A percentile compares a stretch with the other conserved stretches of the same genome.
These are phyloP conservation scores for Diadema setosum DNA, from an alignment of 35 echinoderm and acorn worm species.

Conservation along the genomic window DNA sequence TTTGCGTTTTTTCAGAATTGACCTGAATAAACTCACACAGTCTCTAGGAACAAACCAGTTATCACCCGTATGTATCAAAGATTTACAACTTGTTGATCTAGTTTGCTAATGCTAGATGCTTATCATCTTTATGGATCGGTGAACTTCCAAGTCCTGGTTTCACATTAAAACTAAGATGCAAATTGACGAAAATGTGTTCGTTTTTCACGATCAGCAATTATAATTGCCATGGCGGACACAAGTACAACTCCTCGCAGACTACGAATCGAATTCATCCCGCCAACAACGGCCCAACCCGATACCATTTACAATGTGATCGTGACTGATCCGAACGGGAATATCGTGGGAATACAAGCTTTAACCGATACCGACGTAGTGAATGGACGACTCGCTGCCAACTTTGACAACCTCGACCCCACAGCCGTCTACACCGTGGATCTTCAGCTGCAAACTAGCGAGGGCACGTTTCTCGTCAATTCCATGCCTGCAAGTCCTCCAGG, in stretches of 20 bases:
- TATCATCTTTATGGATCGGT: background rate
- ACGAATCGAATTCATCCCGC: background rate
- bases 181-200: no score
- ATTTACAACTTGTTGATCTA: background rate
- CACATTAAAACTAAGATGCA: no score
- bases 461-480: background rate
- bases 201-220: background rate
- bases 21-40: no score
- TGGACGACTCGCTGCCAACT: background rate
- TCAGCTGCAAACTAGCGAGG: background rate
- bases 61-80: background rate
- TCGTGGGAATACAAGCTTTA: background rate
- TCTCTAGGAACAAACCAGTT: background rate
- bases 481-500: background rate
- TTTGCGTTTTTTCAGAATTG: no score
- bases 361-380: background rate
- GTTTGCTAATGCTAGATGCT: background rate
- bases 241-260: background rate
- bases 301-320: slow-evolving; percentile 7
- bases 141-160: no score
- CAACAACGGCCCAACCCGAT: background rate
- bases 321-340: background rate
- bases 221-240: background rate
- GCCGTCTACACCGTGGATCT: slow-evolving; percentile 8
- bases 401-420: background rate